Percentiles rank a stretch among this genome's conserved stretches.
Conservation (phyloP, 2,113 vertebrate species). For the Zosterops borbonicus region DNA sequence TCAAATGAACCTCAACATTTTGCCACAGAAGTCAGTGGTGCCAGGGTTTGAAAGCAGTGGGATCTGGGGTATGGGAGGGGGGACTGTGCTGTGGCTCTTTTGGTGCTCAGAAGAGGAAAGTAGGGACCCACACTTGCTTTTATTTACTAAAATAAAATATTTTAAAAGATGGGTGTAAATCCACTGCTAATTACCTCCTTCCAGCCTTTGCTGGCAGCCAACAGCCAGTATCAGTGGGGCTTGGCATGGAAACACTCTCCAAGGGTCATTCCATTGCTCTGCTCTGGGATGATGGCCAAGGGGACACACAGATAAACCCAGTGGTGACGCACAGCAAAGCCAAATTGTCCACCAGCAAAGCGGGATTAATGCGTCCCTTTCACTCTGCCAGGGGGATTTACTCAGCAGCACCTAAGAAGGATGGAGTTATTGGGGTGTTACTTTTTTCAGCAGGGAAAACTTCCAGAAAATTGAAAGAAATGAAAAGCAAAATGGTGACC, state of each 20-base stretch:
- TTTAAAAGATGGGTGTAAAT: background rate
- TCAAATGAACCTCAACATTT: slow-evolving; percentile 3
- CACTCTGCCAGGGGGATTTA: background rate
- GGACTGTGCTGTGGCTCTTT: background rate
- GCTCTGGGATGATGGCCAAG: background rate
- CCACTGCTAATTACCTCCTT: background rate
- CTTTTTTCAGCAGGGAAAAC: background rate
- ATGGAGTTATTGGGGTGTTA: background rate
- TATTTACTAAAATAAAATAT: background rate
- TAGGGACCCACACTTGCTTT: rapidly evolving
- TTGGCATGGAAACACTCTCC: background rate
- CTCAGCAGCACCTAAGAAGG: background rate
- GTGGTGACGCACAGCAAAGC: background rate
- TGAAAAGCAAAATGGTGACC: background rate
- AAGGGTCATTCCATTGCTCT: background rate
- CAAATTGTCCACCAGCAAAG: background rate
- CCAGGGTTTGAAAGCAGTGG: background rate
- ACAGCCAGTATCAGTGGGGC: background rate
- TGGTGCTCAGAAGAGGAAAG: background rate
- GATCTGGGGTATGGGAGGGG: background rate
- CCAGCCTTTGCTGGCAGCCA: background rate
- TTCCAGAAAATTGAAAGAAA: background rate
- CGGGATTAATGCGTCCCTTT: rapidly evolving
- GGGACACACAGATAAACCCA: background rate
- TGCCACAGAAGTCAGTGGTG: background rate